Conservation (phyloP, 2,113 vertebrate genomes). For the Tragelaphus buxtoni region DNA sequence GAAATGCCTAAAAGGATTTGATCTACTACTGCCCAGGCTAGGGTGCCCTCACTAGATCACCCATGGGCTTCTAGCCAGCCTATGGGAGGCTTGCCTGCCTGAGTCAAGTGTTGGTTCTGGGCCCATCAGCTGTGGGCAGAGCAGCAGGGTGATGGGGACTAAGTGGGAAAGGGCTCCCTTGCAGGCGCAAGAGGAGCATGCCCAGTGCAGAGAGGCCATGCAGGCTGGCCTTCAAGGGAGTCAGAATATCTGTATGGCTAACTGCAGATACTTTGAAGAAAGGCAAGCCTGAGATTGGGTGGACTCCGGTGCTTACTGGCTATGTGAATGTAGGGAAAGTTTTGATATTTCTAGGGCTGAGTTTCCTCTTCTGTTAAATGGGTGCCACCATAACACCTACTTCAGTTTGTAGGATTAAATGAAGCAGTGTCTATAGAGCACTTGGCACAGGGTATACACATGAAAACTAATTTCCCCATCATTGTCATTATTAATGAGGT, state of each 20-base stretch:
- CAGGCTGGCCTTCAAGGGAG: not conserved
- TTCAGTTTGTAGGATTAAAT: not conserved
- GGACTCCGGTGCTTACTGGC: not conserved
- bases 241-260: not conserved
- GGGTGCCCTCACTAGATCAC: not conserved
- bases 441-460: not conserved
- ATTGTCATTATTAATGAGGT: not conserved
- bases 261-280: not conserved
- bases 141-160: not conserved
- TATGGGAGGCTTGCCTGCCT: not conserved
- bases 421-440: not conserved
- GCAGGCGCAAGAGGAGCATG: accelerated
- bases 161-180: too few species aligned
- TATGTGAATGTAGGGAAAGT: not conserved
- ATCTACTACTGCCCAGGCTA: not conserved
- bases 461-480: not conserved
- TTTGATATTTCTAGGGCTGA: not conserved
- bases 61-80: not conserved
- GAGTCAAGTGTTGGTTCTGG: not conserved
- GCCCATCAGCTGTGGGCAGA: not conserved
- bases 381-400: not conserved
- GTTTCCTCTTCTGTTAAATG: not conserved
- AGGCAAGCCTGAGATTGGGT: not conserved
- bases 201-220: not conserved
- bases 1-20: not conserved